These are phyloP conservation scores for Pterocles orientalis DNA, from an alignment of 2,113 vertebrate species.

Conservation along the genomic window DNA sequence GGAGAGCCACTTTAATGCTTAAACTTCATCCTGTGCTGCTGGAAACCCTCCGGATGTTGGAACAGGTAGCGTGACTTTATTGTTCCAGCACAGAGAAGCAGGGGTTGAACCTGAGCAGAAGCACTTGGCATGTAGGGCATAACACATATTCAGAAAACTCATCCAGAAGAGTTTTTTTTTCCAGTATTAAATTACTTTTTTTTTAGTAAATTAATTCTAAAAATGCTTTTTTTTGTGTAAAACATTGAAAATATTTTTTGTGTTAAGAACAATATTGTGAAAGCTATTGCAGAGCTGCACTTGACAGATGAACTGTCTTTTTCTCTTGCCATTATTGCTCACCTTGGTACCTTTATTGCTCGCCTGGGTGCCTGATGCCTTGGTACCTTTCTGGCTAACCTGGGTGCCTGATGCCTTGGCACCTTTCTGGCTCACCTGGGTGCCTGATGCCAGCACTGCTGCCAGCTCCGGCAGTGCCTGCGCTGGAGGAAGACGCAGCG, in stretches of 20 bases:
- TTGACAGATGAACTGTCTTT: neutral
- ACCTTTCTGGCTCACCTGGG: too few species aligned
- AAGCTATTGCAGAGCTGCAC: neutral
- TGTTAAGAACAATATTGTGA: neutral
- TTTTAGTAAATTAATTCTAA: neutral
- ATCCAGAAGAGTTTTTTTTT: neutral
- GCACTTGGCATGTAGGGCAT: neutral
- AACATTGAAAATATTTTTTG: neutral
- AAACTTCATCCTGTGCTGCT: neutral
- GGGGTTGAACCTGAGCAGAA: neutral
- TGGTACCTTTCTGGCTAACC: too few species aligned
- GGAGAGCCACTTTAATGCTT: neutral
- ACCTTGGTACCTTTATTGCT: too few species aligned
- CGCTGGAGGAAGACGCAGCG: too few species aligned
- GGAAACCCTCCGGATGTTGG: neutral
- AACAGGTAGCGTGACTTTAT: neutral
- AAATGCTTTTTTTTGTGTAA: neutral
- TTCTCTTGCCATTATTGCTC: rapidly evolving
- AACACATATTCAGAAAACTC: neutral
- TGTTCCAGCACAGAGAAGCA: neutral
- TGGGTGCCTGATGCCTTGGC: neutral
- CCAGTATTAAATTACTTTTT: neutral
- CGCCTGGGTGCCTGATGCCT: too few species aligned
- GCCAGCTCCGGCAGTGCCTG: too few species aligned
- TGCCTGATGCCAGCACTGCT: neutral